Conservation (phyloP, 2,888 invertebrate species). For the Dioctria rufipes region DNA sequence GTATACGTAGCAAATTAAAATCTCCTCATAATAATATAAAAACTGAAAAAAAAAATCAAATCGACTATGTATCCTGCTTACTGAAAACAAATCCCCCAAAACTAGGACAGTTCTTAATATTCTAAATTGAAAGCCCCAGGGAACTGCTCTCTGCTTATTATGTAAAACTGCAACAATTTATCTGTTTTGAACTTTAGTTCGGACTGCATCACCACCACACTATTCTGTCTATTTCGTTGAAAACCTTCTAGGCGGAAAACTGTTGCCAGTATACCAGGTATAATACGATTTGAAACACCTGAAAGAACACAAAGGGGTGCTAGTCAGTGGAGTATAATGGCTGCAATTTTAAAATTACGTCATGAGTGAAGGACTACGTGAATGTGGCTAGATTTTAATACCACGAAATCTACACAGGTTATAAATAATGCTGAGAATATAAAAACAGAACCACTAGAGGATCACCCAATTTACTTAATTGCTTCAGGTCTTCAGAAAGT, state of each 20-base stretch:
- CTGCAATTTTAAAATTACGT: conserved; percentile 39
- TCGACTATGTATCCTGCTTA: too few species aligned
- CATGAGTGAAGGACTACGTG: conserved; percentile 35
- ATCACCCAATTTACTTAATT: conserved; percentile 44
- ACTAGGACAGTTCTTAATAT: too few species aligned
- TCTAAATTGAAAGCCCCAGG: too few species aligned
- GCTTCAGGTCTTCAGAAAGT: conserved; percentile 21
- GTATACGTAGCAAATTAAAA: too few species aligned
- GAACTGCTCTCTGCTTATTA: too few species aligned
- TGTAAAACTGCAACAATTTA: not conserved
- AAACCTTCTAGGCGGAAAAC: not conserved
- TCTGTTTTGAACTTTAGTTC: conserved; percentile 28
- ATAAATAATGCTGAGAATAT: conserved; percentile 26
- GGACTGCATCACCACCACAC: conserved; percentile 2
- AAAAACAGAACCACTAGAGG: conserved; percentile 8
- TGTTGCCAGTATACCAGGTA: not conserved
- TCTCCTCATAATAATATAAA: too few species aligned
- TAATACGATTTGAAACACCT: conserved; percentile 35
- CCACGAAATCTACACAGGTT: conserved; percentile 2
- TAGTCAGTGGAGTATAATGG: conserved; percentile 11
- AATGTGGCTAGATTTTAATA: not conserved
- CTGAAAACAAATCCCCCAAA: too few species aligned
- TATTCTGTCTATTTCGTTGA: conserved; percentile 1
- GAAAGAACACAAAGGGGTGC: conserved; percentile 15
- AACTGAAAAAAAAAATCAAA: too few species aligned